A percentile compares a stretch with the other conserved stretches of the same genome.
Conservation (phyloP, 2,113 vertebrate genomes). For the Chaetorhynchus papuensis region DNA sequence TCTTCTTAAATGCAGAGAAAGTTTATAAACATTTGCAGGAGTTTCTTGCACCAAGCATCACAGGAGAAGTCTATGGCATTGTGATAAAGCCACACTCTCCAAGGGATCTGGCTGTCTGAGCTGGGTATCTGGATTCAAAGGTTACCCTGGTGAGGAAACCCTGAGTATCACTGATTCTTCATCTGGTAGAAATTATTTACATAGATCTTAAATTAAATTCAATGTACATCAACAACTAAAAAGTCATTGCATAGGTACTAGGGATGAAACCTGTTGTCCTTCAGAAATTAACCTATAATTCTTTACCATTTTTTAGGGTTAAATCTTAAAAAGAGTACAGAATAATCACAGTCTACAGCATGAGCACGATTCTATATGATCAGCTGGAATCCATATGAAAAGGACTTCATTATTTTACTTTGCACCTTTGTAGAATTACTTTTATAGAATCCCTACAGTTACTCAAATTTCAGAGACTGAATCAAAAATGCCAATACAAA, state of each 20-base stretch:
- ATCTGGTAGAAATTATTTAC: background rate
- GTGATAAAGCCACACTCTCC: background rate
- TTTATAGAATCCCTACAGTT: constrained; percentile 22
- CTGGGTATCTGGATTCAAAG: background rate
- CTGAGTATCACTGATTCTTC: background rate
- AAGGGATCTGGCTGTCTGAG: background rate
- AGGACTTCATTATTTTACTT: background rate
- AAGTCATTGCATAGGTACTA: background rate
- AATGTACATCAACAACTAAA: background rate
- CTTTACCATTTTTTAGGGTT: background rate
- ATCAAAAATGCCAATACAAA: constrained; percentile 44
- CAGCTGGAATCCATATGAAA: constrained; percentile 21
- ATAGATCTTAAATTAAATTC: background rate
- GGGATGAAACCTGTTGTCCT: background rate
- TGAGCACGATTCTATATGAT: background rate
- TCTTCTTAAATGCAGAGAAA: background rate
- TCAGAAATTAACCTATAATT: background rate
- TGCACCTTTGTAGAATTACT: background rate
- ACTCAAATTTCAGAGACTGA: background rate
- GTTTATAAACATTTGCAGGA: background rate
- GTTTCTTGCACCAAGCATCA: background rate
- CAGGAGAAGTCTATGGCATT: background rate
- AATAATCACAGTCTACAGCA: background rate
- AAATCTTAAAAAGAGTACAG: background rate
- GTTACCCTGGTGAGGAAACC: background rate